Percentiles rank a stretch among this genome's conserved stretches.
These are phyloP conservation scores for Leptonema lineaticorne DNA, from an alignment of 1,140 invertebrate species.

Conservation along the genomic window DNA sequence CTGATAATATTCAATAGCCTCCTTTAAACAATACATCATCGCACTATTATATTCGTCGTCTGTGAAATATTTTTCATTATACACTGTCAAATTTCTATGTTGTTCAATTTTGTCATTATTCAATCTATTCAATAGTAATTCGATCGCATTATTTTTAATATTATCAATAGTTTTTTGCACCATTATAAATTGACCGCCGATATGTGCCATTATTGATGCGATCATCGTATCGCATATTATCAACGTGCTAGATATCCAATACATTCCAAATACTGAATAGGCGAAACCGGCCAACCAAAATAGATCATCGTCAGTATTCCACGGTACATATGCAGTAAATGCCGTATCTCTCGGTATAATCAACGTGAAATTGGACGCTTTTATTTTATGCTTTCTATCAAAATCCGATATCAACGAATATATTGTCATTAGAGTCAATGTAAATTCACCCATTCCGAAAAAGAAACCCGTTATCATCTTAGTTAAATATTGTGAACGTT, in stretches of 20 bases:
- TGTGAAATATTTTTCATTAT: conserved; percentile 11
- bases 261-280: conserved; percentile 29
- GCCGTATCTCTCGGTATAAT: conserved; percentile 31
- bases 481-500: conserved; percentile 12
- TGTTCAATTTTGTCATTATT: neutral
- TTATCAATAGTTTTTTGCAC: conserved; percentile 30
- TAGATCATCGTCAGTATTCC: conserved; percentile 23
- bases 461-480: conserved; percentile 29
- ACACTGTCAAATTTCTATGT: neutral
- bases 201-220: conserved; percentile 36
- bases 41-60: conserved; percentile 31
- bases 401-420: conserved; percentile 27
- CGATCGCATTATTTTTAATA: conserved; percentile 19
- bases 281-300: conserved; percentile 24
- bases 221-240: conserved; percentile 37
- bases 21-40: conserved; percentile 31
- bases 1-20: conserved; percentile 36
- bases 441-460: conserved; percentile 29
- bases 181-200: conserved; percentile 35
- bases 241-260: conserved; percentile 29
- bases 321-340: conserved; percentile 34
- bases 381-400: conserved; percentile 20
- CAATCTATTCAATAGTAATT: conserved; percentile 19
- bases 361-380: conserved; percentile 16
- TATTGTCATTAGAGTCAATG: conserved; percentile 24